Percentiles rank a stretch among this genome's conserved stretches.
Evolutionary conservation across 2,888 invertebrate species (phyloP).

Genomic region (Cinara cedri): DNA sequence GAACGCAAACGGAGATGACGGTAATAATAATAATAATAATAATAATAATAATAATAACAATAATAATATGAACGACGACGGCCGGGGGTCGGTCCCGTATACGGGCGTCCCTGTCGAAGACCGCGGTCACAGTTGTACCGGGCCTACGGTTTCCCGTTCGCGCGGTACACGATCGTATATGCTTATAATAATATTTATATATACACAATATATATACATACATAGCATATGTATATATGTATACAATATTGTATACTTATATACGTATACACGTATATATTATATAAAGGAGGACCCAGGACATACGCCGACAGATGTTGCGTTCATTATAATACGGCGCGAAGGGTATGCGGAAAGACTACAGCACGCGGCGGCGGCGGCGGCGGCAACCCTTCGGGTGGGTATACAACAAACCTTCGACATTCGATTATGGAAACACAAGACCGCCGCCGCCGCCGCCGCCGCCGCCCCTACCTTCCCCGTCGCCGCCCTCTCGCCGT

Average conservation of each 20-base stretch:
- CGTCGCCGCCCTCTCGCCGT: no score
- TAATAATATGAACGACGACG: background rate
- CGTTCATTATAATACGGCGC: slow-evolving; percentile 50
- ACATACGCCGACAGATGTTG: slow-evolving; percentile 54
- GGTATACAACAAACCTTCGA: slow-evolving; percentile 39
- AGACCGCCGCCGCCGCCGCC: background rate
- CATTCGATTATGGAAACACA: slow-evolving; percentile 56
- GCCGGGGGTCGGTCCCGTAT: background rate
- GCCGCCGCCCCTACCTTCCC: background rate
- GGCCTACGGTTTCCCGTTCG: slow-evolving; percentile 8
- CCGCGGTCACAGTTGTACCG: slow-evolving; percentile 19
- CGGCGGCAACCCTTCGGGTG: slow-evolving; percentile 41
- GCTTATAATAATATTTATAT: background rate
- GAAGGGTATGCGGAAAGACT: background rate
- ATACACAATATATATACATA: background rate
- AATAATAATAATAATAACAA: background rate
- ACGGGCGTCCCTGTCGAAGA: background rate
- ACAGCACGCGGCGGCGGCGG: no score
- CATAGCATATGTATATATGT: background rate
- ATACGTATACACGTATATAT: background rate
- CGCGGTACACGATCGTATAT: background rate
- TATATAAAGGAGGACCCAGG: slow-evolving; percentile 34
- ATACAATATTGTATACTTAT: slow-evolving; percentile 6
- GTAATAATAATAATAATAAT: slow-evolving; percentile 36
- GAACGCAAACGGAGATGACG: slow-evolving; percentile 39